Conservation (phyloP, 53 echinoderm and acorn worm species). For the Apostichopus leukothele region DNA sequence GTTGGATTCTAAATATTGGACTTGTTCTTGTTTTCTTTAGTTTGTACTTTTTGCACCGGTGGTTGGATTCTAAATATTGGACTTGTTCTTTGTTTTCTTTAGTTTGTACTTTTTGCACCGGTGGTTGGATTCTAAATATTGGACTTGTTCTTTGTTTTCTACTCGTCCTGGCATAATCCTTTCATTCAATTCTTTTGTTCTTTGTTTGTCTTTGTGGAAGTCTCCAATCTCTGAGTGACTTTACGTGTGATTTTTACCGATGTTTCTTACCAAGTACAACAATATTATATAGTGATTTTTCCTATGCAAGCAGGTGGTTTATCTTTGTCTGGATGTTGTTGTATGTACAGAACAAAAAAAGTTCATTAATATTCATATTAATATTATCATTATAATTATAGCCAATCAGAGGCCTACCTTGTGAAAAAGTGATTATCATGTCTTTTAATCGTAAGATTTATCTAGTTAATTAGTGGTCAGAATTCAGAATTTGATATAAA, state of each 20-base stretch:
- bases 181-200: not conserved
- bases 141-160: too few relatives aligned
- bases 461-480: not conserved
- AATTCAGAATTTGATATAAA: slow-evolving; percentile 9
- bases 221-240: not conserved
- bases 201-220: not conserved
- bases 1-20: too few relatives aligned
- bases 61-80: too few relatives aligned
- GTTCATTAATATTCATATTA: not conserved
- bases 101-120: too few relatives aligned
- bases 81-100: too few relatives aligned
- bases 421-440: not conserved
- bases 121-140: too few relatives aligned
- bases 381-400: slow-evolving; percentile 5
- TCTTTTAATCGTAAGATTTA: not conserved
- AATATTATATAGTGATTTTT: not conserved
- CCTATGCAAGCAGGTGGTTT: slow-evolving; percentile 6
- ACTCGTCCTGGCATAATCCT: too few relatives aligned
- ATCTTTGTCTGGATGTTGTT: not conserved
- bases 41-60: too few relatives aligned
- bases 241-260: not conserved
- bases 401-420: slow-evolving; percentile 17
- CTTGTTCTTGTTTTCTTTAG: too few relatives aligned
- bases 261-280: not conserved
- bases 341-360: not conserved